A percentile compares a stretch with the other conserved stretches of the same genome.
Evolutionary conservation across 2,113 vertebrate genomes (phyloP).

Genomic region (Megaleporinus macrocephalus): DNA sequence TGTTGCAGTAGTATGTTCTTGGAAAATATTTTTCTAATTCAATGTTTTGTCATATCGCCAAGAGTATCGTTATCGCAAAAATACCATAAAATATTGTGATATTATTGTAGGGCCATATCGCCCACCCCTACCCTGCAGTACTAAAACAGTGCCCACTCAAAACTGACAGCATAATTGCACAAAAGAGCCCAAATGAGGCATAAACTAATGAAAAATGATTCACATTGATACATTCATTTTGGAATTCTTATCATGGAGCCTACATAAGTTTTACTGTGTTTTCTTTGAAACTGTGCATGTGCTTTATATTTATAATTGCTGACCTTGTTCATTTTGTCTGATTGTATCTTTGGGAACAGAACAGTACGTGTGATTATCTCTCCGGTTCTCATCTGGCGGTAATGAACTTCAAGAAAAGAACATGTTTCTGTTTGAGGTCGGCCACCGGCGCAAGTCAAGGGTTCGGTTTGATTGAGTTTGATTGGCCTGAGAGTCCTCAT

Average conservation of each 20-base stretch:
- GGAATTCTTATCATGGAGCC: not conserved
- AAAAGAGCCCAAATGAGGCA: too few species aligned
- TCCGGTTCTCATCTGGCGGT: constrained; percentile 59
- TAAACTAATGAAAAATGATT: not conserved
- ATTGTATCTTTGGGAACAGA: not conserved
- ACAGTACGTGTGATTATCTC: constrained; percentile 29
- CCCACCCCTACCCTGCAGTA: too few species aligned
- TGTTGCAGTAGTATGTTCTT: too few species aligned
- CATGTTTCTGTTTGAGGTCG: constrained; percentile 41
- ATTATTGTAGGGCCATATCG: too few species aligned
- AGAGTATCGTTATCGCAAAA: too few species aligned
- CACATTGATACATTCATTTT: too few species aligned
- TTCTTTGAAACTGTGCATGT: not conserved
- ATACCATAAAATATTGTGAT: too few species aligned
- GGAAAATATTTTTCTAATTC: too few species aligned
- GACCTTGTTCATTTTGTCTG: constrained; percentile 6
- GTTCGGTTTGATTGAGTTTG: constrained; percentile 60
- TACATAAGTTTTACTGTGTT: not conserved
- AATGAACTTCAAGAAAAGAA: constrained; percentile 63
- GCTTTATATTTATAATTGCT: not conserved
- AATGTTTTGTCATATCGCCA: too few species aligned
- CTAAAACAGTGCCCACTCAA: too few species aligned
- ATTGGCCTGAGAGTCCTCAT: constrained; percentile 69
- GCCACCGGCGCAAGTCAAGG: constrained; percentile 60
- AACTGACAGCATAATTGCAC: too few species aligned